Conservation (phyloP, 2,797 vertebrate genomes). For the Rhinophrynus dorsalis region DNA sequence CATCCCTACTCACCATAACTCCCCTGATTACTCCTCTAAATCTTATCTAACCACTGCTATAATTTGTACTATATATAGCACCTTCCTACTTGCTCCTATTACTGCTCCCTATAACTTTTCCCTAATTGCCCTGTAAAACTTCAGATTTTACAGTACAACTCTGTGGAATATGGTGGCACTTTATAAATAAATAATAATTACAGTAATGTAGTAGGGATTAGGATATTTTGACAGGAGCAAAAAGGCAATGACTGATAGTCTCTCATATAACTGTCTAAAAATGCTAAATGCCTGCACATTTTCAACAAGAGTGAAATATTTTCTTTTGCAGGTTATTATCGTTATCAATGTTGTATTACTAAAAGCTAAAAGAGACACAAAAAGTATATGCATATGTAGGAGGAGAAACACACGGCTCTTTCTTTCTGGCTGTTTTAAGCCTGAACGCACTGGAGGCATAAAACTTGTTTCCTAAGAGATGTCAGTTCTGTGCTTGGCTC, state of each 20-base stretch:
- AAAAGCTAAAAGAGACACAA: constrained; percentile 25
- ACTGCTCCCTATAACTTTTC: background rate
- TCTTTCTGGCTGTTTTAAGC: constrained; percentile 40
- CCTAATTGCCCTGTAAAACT: background rate
- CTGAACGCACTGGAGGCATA: constrained; percentile 42
- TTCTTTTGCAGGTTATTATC: constrained; percentile 28
- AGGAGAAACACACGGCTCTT: constrained; percentile 30
- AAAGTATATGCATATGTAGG: constrained; percentile 42
- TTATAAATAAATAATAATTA: no score
- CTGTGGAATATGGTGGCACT: no score
- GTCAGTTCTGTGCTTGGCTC: constrained; percentile 45
- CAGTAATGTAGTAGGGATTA: no score
- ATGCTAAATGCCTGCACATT: constrained; percentile 17
- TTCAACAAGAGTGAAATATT: constrained; percentile 23
- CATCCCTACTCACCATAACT: no score
- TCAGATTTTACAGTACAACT: no score
- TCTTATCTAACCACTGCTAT: background rate
- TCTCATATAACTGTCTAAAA: constrained; percentile 5
- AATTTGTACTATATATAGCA: background rate
- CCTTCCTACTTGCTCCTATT: no score
- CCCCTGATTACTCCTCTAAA: no score
- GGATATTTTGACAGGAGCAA: constrained; percentile 1
- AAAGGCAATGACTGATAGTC: constrained; percentile 14
- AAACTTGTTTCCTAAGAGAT: constrained; percentile 51
- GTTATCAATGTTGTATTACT: constrained; percentile 39